These are phyloP conservation scores for Bubo blakistoni DNA, from an alignment of 2,113 vertebrate genomes.

Conservation along the genomic window DNA sequence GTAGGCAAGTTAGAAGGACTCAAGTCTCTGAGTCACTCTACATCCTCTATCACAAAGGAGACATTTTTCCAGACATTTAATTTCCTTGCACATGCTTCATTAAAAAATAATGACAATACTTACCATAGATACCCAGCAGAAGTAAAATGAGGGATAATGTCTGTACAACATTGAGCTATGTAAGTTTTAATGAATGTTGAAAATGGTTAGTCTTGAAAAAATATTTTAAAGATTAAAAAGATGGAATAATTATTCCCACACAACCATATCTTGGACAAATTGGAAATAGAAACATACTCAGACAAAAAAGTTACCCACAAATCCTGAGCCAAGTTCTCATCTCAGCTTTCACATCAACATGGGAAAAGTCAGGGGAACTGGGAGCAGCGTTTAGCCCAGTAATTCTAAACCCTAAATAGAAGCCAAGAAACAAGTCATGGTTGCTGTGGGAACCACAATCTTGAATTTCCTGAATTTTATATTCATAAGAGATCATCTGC, in stretches of 20 bases:
- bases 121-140: not conserved
- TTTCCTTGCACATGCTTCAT: not conserved
- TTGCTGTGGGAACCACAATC: conserved; percentile 2
- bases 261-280: not conserved
- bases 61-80: not conserved
- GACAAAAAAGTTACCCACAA: not conserved
- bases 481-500: not conserved
- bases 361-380: conserved; percentile 14
- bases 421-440: not conserved
- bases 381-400: conserved; percentile 1
- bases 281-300: not conserved
- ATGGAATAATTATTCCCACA: not conserved
- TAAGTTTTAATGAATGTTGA: not conserved
- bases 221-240: not conserved
- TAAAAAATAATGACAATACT: not conserved
- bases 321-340: conserved; percentile 18
- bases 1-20: not conserved
- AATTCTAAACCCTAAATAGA: conserved; percentile 3
- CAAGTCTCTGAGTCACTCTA: not conserved
- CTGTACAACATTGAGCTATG: not conserved
- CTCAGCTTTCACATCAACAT: not conserved
- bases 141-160: not conserved
- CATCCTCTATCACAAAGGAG: not conserved
- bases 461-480: not conserved
- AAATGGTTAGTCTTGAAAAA: not conserved